Conservation (phyloP, 2,888 invertebrate species). For the Netelia melanura region DNA sequence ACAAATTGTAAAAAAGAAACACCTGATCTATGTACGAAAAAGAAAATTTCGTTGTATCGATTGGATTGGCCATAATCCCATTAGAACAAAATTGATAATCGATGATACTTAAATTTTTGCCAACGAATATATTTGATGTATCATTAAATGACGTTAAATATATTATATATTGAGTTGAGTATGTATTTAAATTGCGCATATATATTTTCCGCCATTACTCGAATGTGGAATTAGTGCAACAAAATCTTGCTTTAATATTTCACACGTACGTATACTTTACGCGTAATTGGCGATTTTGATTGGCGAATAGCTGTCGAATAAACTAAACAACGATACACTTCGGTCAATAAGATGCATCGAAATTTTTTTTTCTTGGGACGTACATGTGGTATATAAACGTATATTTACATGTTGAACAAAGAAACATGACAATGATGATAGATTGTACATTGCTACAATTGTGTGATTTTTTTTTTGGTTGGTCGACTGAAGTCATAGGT, state of each 20-base stretch:
- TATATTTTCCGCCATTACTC: no score
- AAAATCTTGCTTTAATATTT: no score
- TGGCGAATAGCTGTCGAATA: not conserved
- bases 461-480: not conserved
- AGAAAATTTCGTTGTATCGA: slow-evolving; percentile 16
- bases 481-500: slow-evolving; percentile 17
- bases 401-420: slow-evolving; percentile 47
- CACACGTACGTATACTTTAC: no score
- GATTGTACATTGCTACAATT: slow-evolving; percentile 47
- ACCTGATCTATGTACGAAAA: slow-evolving; percentile 8
- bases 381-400: slow-evolving; percentile 16
- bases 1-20: not conserved
- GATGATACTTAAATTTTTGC: not conserved
- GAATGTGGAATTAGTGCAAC: no score
- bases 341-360: not conserved
- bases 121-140: no score
- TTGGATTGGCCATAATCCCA: not conserved
- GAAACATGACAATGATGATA: slow-evolving; percentile 39
- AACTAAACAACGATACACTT: slow-evolving; percentile 15
- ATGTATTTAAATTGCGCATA: no score
- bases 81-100: no score
- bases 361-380: not conserved
- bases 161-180: no score
- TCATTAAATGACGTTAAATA: no score
- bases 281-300: no score